Evolutionary conservation across 2,797 vertebrate species (phyloP), one percentile per base, ranked within the genome.

Genomic region (Austrolebias charrua): DNA sequence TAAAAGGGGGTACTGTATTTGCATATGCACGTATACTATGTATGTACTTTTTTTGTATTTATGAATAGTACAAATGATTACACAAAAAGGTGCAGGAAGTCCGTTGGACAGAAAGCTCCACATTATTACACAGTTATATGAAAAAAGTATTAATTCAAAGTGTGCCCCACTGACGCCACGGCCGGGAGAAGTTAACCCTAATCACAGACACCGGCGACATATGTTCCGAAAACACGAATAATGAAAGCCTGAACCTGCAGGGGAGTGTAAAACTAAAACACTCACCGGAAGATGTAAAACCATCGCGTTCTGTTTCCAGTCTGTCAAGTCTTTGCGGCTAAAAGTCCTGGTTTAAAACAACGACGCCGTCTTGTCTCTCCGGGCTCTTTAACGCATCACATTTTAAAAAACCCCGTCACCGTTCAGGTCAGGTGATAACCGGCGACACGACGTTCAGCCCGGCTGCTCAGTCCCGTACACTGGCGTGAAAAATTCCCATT

Each of bases 401-500:
- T 66, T 60, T 54, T 42, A 46, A n/a, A n/a, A n/a, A n/a, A 38
- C 60, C 28, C 20, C 50, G 65, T 68, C 53, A 49, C 67, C 47
- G 61, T 28, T 24, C 4, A 2, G 19, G 46, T 18, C 11, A 33
- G 63, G 18, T 4, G 66, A 38, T 16, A 54, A 58, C 66, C 75
- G 66, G 64, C 54, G 42, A 79, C 70, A 57, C 67, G 4, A 50
- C 9, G 73, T 60, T 70, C 62, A 46, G 6, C 75, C 74, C 71
- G 64, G 38, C 76, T 66, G 75, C 31, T 82, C 75, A 66, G 74
- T 58, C 74, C 63, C 64, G 64, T 76, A 73, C 71, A 51, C 81
- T 62, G 79, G 44, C 55, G 82, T 79, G 87, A 81, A 77, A 88
- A 87, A 82, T 83, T 78, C 77, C 83, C 67, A 82, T 83, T 89